Percentiles rank a stretch among this genome's conserved stretches.
Evolutionary conservation across 2,888 invertebrate genomes (phyloP).

Genomic region (Drosophila anceps): DNA sequence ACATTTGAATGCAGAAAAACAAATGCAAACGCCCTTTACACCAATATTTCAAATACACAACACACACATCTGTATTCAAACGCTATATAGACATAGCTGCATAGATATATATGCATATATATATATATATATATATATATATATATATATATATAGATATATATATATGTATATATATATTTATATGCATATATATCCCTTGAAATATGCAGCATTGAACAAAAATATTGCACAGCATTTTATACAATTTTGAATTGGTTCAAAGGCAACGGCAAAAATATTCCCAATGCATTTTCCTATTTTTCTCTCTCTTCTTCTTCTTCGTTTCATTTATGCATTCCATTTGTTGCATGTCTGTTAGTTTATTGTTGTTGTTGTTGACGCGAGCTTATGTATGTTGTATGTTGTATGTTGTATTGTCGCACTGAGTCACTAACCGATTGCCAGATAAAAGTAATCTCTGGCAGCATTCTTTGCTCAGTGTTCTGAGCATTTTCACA

Average conservation of each 20-base stretch:
- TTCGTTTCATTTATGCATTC: background rate
- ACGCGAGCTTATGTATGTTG: background rate
- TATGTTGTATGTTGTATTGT: background rate
- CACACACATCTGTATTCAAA: slow-evolving; percentile 44
- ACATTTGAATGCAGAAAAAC: slow-evolving; percentile 49
- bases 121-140: background rate
- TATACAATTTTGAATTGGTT: slow-evolving; percentile 60
- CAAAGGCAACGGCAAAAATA: slow-evolving; percentile 42
- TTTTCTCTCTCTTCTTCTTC: background rate
- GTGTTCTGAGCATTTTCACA: background rate
- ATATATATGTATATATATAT: background rate
- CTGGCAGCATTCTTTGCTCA: background rate
- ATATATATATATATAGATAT: background rate
- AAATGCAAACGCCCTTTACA: slow-evolving; percentile 45
- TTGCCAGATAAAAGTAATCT: background rate
- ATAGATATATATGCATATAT: background rate
- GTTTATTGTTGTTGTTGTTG: background rate
- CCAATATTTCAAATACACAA: slow-evolving; percentile 30
- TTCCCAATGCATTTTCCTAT: slow-evolving; percentile 42
- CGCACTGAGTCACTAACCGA: background rate
- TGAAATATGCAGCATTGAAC: slow-evolving; percentile 31
- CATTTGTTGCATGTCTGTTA: slow-evolving; percentile 1
- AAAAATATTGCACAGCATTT: slow-evolving; percentile 66
- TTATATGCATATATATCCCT: background rate
- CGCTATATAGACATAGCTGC: background rate